Conservation (phyloP, 2,113 vertebrate species). For the Echinops telfairi region DNA sequence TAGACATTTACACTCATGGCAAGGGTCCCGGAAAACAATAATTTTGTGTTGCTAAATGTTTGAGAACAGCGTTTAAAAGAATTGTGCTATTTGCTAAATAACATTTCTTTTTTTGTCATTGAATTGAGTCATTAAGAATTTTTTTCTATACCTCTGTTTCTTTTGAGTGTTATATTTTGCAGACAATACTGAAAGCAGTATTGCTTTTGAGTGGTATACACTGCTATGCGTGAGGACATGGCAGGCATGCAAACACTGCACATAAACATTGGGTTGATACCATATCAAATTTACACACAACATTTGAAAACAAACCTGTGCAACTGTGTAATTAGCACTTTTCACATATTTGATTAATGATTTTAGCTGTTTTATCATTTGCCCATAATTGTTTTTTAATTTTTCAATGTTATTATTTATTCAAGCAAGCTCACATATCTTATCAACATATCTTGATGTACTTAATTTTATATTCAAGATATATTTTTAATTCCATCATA, state of each 20-base stretch:
- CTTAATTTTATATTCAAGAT: not conserved
- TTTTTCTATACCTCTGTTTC: not conserved
- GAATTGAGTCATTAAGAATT: not conserved
- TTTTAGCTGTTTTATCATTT: not conserved
- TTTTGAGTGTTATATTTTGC: not conserved
- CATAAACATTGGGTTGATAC: not conserved
- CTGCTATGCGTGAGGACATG: not conserved
- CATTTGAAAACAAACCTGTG: not conserved
- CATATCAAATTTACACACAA: not conserved
- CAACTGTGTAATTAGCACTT: not conserved
- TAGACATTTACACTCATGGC: not conserved
- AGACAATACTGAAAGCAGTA: not conserved
- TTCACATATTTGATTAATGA: not conserved
- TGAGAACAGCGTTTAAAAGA: not conserved
- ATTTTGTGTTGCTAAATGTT: not conserved
- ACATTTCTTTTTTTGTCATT: not conserved
- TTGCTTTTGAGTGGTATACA: no score
- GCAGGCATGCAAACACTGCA: fast-evolving
- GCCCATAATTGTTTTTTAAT: not conserved
- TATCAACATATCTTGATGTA: not conserved
- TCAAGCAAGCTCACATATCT: not conserved
- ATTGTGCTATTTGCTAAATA: not conserved
- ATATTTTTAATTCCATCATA: not conserved
- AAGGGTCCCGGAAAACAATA: not conserved
- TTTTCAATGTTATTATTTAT: not conserved